Base-by-base conservation (phyloP, 2,113 vertebrate genomes). In the Pipa parva region DNA sequence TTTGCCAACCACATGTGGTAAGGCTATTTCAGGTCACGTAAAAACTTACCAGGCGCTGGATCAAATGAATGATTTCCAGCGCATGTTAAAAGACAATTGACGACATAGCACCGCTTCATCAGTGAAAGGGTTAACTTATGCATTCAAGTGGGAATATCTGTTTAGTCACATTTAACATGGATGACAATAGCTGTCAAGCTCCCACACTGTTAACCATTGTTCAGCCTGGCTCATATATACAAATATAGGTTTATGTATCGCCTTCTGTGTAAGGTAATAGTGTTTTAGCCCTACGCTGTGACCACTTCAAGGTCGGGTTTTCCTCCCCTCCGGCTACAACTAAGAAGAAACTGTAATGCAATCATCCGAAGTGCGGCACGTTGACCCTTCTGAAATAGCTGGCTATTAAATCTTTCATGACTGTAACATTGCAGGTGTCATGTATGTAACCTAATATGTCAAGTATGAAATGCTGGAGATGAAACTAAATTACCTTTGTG, bases 381-480 rank as follows among this genome's bases (percentile, higher is more conserved):
- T 6, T 26, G 25, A 36, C 33, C 66, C 57, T 70, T 59, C 57
- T 26, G 46, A 20, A 55, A 60, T 70, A 46, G 59, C 24, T 54
- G 33, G 17, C 66, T 70, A n/a, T 54, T 70, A 52, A 70, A 70
- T 61, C 48, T 70, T 70, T 70, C 66, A 70, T 70, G 66, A 15
- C 48, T 17, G 57, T 59, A 61, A 61, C 49, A 54, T 60, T 70
- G 49, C 66, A 70, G 66, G 66, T 70, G 66, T 70, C 66, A 60
- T 60, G 58, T 11, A 61, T 45, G 66, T 54, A 60, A 70, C 57
- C 5, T 13, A n/a, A 70, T 59, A 69, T 13, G 31, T 24, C 20
- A 26, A 52, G 65, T 60, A 70, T 28, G 56, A 49, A 58, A 27
- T 48, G 15, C 37, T 8, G 17, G 6, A 42, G 39, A 42, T 17